A percentile compares a stretch with the other conserved stretches of the same genome.
These are phyloP conservation scores for Burhinus bistriatus DNA, from an alignment of 2,113 vertebrate genomes.

Conservation along the genomic window DNA sequence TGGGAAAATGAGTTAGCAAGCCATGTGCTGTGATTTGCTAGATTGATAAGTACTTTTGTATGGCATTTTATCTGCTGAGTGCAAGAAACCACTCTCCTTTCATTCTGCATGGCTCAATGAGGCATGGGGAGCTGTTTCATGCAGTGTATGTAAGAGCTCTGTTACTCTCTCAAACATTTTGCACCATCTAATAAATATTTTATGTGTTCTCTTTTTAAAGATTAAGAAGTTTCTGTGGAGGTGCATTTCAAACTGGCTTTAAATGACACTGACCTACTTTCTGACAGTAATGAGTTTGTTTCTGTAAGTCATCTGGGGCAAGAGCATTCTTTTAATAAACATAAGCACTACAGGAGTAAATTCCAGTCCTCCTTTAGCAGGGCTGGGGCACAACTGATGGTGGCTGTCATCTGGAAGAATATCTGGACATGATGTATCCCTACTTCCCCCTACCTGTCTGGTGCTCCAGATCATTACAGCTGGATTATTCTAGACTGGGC, in stretches of 20 bases:
- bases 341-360: neutral
- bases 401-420: neutral
- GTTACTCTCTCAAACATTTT: neutral
- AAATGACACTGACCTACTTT: constrained; percentile 63
- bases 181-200: constrained; percentile 37
- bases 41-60: neutral
- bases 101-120: neutral
- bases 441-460: neutral
- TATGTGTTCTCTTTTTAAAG: constrained; percentile 44
- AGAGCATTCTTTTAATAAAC: neutral
- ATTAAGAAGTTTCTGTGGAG: constrained; percentile 53
- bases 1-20: neutral
- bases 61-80: neutral
- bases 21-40: neutral
- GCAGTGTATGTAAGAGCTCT: neutral
- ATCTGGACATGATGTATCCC: rapidly evolving
- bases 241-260: constrained; percentile 48
- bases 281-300: neutral
- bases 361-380: neutral
- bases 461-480: neutral
- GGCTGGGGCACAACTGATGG: neutral
- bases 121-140: constrained; percentile 2
- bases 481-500: neutral
- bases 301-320: constrained; percentile 22
- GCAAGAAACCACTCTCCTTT: neutral